A percentile compares a stretch with the other conserved stretches of the same genome.
These are phyloP conservation scores for Myrmecobius fasciatus DNA, from an alignment of 2,113 vertebrate genomes.

Conservation along the genomic window DNA sequence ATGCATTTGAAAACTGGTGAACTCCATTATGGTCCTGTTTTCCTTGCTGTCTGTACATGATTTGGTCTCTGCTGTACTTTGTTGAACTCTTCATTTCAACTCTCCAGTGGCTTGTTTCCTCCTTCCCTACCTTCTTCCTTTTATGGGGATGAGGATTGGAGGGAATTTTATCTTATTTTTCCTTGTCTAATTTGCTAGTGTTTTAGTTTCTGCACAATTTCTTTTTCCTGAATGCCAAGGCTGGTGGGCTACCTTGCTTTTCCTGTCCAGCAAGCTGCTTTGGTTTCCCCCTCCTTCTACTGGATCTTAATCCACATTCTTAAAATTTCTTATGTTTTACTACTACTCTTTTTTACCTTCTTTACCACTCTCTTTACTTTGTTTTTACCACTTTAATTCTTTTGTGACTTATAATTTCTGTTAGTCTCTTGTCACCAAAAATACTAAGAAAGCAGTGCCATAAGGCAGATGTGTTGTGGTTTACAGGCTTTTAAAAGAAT, in stretches of 20 bases:
- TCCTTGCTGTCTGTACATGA: conserved; percentile 40
- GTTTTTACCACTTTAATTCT: neutral
- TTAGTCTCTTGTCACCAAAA: conserved; percentile 48
- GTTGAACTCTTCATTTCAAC: conserved; percentile 9
- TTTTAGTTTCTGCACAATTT: conserved; percentile 57
- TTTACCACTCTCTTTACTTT: neutral
- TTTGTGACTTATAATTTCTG: neutral
- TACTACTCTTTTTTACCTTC: neutral
- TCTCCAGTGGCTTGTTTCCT: conserved; percentile 15
- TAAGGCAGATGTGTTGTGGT: neutral
- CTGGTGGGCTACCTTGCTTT: conserved; percentile 47
- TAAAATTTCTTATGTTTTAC: conserved; percentile 6
- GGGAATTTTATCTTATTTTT: conserved; percentile 22
- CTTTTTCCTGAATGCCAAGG: neutral
- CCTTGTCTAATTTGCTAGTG: neutral
- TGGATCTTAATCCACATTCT: conserved; percentile 24
- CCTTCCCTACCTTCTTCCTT: neutral
- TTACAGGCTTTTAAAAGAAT: conserved; percentile 49
- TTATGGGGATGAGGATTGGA: neutral
- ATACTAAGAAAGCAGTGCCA: conserved; percentile 46
- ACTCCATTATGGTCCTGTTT: conserved; percentile 26
- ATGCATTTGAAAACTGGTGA: neutral
- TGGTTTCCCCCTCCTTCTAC: conserved; percentile 35
- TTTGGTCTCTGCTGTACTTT: conserved; percentile 9
- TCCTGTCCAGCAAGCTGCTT: conserved; percentile 50